A percentile compares a stretch with the other conserved stretches of the same genome.
phyloP scores from a whole-genome alignment of 2,113 vertebrate species.

The Manacus vitellinus region DNA sequence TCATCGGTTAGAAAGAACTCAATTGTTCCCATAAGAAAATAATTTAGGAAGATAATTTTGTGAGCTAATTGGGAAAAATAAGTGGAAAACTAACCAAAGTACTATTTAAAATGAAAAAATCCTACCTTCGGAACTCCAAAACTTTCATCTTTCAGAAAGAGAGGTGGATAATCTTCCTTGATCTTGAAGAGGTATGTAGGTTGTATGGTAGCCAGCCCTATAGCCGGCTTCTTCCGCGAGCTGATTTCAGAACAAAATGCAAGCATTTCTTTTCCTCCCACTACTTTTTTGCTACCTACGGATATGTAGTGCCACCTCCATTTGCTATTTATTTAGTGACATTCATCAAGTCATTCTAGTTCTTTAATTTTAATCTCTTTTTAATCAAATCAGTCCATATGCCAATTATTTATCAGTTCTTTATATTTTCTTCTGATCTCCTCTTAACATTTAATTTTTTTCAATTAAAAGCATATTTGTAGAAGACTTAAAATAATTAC shows the following conservation, averaged over 20 bases:
- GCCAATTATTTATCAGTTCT: conserved; percentile 25
- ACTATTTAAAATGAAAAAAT: not conserved
- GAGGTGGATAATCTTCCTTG: not conserved
- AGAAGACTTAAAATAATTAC: not conserved
- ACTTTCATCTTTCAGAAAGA: not conserved
- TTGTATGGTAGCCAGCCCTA: not conserved
- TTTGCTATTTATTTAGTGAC: not conserved
- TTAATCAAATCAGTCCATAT: not conserved
- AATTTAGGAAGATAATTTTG: not conserved
- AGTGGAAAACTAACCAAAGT: not conserved
- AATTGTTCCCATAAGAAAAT: not conserved
- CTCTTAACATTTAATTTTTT: not conserved
- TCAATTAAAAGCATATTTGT: conserved; percentile 3
- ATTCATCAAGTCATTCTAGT: not conserved
- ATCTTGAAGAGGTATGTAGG: not conserved
- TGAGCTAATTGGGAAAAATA: not conserved
- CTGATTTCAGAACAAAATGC: not conserved
- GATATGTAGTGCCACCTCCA: not conserved
- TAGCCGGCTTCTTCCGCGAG: not conserved
- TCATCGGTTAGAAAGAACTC: not conserved
- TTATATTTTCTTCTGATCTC: not conserved
- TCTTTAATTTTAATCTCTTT: not conserved
- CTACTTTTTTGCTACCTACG: not conserved
- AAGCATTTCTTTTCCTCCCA: not conserved
- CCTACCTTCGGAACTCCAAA: not conserved